phyloP scores from a whole-genome alignment of 2,113 vertebrate species.

The Rostratula benghalensis region DNA sequence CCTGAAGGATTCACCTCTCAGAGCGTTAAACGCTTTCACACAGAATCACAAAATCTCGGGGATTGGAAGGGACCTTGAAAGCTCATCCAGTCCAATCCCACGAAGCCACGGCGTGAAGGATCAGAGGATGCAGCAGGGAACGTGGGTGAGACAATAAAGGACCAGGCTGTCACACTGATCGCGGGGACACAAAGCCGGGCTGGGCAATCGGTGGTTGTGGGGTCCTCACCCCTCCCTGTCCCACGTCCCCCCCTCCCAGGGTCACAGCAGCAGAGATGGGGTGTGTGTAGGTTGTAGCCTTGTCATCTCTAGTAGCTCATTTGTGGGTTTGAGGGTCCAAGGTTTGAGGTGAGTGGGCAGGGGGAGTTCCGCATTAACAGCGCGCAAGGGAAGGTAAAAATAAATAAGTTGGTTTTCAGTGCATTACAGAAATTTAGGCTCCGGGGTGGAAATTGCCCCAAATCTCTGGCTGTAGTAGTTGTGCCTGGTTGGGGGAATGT shows the following conservation, averaged over 20 bases:
- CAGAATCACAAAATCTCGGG: too few relatives aligned
- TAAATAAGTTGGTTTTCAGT: neutral
- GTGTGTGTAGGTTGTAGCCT: rapidly evolving
- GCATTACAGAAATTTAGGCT: neutral
- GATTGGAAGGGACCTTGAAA: too few relatives aligned
- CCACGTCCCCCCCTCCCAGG: neutral
- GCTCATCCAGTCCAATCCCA: neutral
- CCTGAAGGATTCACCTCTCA: neutral
- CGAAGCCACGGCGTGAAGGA: neutral
- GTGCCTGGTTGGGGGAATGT: neutral
- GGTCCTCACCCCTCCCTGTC: neutral
- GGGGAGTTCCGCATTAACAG: neutral
- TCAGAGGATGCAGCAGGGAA: neutral
- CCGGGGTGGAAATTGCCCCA: neutral
- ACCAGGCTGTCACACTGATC: neutral
- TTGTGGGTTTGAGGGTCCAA: neutral
- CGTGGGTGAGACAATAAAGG: neutral
- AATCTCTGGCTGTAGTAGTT: rapidly evolving
- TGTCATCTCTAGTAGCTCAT: neutral
- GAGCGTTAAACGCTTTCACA: too few relatives aligned
- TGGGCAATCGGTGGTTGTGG: neutral
- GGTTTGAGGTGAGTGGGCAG: neutral
- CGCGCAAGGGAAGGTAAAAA: neutral
- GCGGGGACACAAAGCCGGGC: neutral
- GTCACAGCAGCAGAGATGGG: neutral